Evolutionary conservation across 2,113 vertebrate genomes (phyloP), one percentile per base, ranked within the genome.

Genomic region (Pollimyrus isidori): DNA sequence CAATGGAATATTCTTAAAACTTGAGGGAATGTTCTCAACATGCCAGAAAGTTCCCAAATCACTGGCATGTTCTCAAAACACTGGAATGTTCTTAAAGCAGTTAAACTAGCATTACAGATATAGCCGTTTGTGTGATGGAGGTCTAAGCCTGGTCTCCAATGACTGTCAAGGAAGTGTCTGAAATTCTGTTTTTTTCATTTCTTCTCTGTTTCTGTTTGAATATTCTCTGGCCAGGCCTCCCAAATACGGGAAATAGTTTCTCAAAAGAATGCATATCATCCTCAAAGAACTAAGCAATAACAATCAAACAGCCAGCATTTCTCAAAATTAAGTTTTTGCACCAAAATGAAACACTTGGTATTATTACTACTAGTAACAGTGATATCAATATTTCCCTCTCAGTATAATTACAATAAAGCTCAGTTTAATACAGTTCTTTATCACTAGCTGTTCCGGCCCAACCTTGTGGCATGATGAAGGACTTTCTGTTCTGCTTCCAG

Each of bases 401-500:
- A 56, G 19, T 65, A 21, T 26, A 65, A 65, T 21, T 65, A n/a
- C 5, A 10, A n/a, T 69, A 69, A 30, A 69, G n/a, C 62, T 82
- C 39, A 69, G 39, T 82, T 21, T 82, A 39, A 82, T 82, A 13
- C 45, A 2, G 3, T 49, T 50, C 49, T 85, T 85, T 30, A 2
- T 30, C 9, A 30, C 10, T 86, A 2, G 21, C 45, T 49, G 7
- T 85, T 49, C 23, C 50, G 83, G 13, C 46, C 45, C 45, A 0
- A 13, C 46, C 2, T 50, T 4, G n/a, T 46, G 3, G 9, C 11
- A 48, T 50, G 3, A 39, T 17, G 11, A 19, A 35, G 17, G 45
- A 7, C 45, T 46, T 21, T 10, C 87, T 89, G 7, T 91, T 86
- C 30, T 87, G 62, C 90, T 87, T 58, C 1, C 92, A 98, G 98